Evolutionary conservation across 1,140 invertebrate genomes (phyloP).

Genomic region (Heliconius melpomene): DNA sequence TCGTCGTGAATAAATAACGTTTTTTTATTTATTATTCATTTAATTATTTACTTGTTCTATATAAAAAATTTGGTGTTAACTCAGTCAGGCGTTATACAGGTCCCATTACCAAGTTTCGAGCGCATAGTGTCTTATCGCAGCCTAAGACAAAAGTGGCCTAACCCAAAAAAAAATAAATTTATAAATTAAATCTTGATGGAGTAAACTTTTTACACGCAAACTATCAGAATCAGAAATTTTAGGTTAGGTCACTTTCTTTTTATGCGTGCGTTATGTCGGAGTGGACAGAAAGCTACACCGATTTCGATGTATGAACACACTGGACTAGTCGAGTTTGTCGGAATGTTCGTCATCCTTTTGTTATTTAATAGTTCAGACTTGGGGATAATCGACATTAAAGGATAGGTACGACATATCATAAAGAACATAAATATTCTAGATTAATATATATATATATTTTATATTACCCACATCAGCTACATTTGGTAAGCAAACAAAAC

Average conservation of each 20-base stretch:
- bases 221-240: not conserved
- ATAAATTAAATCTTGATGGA: too few species aligned
- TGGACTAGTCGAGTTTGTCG: conserved; percentile 65
- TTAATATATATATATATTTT: too few species aligned
- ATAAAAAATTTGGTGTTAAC: conserved; percentile 74
- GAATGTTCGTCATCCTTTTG: conserved; percentile 48
- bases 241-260: not conserved
- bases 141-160: not conserved
- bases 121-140: conserved; percentile 46
- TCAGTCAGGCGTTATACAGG: conserved; percentile 73
- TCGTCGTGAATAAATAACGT: conserved; percentile 53
- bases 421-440: not conserved
- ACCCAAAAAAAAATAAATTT: not conserved
- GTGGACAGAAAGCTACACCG: conserved; percentile 44
- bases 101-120: conserved; percentile 62
- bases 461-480: too few species aligned
- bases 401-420: not conserved
- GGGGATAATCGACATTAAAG: not conserved
- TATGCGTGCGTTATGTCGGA: conserved; percentile 26
- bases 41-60: conserved; percentile 40
- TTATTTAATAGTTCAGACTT: conserved; percentile 2
- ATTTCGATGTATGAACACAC: conserved; percentile 60
- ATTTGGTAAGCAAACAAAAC: too few species aligned
- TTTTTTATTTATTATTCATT: not conserved
- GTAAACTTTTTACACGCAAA: not conserved